Conservation (phyloP, 92 coral and sea anemone species). For the Blastomussa wellsi region DNA sequence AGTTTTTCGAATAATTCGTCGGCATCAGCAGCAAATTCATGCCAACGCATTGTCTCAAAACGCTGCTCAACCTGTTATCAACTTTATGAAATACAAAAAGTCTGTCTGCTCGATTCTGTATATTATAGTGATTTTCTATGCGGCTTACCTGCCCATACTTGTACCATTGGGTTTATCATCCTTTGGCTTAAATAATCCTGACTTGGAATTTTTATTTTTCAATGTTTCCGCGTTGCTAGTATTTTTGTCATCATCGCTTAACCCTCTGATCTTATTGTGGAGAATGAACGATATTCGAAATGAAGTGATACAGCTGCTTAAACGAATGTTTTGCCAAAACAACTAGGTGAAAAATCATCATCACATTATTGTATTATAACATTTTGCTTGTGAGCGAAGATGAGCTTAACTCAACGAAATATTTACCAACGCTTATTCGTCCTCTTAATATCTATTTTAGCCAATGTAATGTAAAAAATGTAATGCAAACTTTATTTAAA, state of each 20-base stretch:
- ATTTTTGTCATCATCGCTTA: slow-evolving; percentile 11
- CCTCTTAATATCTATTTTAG: too few species aligned
- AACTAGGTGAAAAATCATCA: not conserved
- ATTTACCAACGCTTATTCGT: too few species aligned
- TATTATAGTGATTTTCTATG: not conserved
- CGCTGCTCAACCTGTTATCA: not conserved
- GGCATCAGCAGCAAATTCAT: slow-evolving; percentile 50
- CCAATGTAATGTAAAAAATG: too few species aligned
- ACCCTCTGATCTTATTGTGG: slow-evolving; percentile 1
- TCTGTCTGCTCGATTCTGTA: not conserved
- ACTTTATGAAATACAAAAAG: slow-evolving; percentile 8
- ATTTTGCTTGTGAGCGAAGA: too few species aligned
- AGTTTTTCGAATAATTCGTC: slow-evolving; percentile 37
- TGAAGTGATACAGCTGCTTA: not conserved
- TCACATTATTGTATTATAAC: too few species aligned
- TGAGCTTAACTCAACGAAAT: too few species aligned
- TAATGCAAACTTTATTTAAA: too few species aligned
- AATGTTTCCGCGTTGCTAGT: not conserved
- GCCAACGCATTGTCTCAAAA: not conserved
- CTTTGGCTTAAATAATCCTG: too few species aligned
- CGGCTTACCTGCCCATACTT: not conserved
- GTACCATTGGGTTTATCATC: not conserved
- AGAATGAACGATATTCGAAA: slow-evolving; percentile 17
- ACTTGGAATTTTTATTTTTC: not conserved
- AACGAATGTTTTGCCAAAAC: not conserved